Percentiles rank a stretch among this genome's conserved stretches.
phyloP scores from a whole-genome alignment of 1,140 invertebrate genomes.

The Heliconius himera region DNA sequence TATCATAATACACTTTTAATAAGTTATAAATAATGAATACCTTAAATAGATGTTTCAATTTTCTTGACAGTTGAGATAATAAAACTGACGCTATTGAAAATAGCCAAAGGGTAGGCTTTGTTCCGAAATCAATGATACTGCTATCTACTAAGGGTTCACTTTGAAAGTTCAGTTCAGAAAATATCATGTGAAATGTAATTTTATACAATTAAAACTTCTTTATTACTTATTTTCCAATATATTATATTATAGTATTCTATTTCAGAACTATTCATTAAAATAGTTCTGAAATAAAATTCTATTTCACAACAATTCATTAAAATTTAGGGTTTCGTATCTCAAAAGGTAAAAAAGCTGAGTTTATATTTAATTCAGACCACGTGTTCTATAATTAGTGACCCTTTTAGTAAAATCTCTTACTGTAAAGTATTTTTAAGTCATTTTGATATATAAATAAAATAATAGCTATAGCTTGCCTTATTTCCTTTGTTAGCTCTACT shows the following conservation, averaged over 20 bases:
- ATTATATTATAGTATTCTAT: not conserved
- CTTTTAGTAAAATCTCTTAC: not conserved
- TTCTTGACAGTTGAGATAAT: not conserved
- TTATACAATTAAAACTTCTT: not conserved
- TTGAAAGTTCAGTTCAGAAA: not conserved
- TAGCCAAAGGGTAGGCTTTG: slow-evolving; percentile 14
- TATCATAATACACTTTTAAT: too few relatives aligned
- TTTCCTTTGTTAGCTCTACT: slow-evolving; percentile 31
- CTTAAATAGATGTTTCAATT: not conserved
- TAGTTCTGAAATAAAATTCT: too few relatives aligned
- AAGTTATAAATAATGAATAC: not conserved
- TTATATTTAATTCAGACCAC: not conserved
- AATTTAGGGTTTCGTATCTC: too few relatives aligned
- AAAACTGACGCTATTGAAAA: not conserved
- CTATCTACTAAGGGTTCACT: slow-evolving; percentile 12
- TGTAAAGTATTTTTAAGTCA: not conserved
- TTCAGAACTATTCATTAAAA: not conserved
- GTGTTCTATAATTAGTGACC: not conserved
- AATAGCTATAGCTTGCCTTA: slow-evolving; percentile 11
- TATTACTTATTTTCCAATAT: not conserved
- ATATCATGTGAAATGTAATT: not conserved
- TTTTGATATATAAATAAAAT: not conserved
- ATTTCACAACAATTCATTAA: too few relatives aligned
- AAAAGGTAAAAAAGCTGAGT: too few relatives aligned
- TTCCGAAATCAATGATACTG: slow-evolving; percentile 21